These are phyloP conservation scores for Drosophila obscura DNA, from an alignment of 1,140 invertebrate species.

Conservation along the genomic window DNA sequence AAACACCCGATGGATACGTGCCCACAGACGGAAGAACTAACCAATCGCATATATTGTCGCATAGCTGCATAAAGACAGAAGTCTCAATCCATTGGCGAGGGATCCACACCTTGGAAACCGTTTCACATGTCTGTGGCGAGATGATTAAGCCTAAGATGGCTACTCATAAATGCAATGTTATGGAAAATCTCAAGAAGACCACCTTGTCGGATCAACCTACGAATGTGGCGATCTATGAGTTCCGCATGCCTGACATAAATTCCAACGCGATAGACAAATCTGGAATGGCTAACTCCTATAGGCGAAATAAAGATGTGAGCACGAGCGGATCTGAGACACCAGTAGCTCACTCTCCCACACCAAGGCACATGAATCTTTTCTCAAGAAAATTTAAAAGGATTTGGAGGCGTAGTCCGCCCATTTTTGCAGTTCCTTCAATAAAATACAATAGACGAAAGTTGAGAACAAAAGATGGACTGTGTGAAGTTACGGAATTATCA, in stretches of 20 bases:
- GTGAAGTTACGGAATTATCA: slow-evolving; percentile 6
- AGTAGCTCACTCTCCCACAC: background rate
- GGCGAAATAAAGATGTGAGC: background rate
- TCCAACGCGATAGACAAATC: background rate
- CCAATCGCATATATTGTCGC: too few species aligned
- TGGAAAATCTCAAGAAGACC: background rate
- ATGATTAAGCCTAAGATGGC: too few species aligned
- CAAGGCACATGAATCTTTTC: background rate
- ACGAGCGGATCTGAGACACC: background rate
- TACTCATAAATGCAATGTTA: background rate
- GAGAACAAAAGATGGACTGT: background rate
- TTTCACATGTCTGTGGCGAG: too few species aligned
- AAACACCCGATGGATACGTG: too few species aligned
- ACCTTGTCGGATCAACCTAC: background rate
- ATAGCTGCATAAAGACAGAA: too few species aligned
- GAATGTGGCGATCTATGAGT: slow-evolving; percentile 21
- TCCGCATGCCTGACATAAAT: slow-evolving; percentile 41
- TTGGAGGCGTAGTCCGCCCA: slow-evolving; percentile 1
- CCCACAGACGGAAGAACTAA: too few species aligned
- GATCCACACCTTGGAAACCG: too few species aligned
- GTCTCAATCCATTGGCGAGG: too few species aligned
- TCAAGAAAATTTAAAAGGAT: background rate
- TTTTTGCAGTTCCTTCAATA: slow-evolving; percentile 30
- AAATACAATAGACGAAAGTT: slow-evolving; percentile 16
- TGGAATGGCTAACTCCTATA: too few species aligned